phyloP scores from a whole-genome alignment of 2,888 invertebrate species.

The Ophion ellenae region DNA sequence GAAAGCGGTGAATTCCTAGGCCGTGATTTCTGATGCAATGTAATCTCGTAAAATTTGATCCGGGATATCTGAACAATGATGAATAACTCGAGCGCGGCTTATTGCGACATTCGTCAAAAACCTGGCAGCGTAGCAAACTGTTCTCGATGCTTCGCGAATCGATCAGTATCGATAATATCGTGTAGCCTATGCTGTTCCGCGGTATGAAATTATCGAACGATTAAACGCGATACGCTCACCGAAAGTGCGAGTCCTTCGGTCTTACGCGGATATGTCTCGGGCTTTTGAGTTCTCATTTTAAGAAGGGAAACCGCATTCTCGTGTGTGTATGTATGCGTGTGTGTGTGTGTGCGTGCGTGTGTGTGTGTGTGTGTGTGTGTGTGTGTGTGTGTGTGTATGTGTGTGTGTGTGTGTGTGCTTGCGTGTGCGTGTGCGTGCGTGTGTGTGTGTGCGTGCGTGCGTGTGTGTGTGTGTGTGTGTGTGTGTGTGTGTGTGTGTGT shows the following conservation, averaged over 20 bases:
- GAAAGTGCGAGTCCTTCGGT: conserved; percentile 25
- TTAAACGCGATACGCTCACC: conserved; percentile 23
- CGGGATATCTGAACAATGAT: conserved; percentile 25
- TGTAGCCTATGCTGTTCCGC: background rate
- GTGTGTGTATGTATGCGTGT: background rate
- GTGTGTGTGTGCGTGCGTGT: background rate
- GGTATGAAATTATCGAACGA: conserved; percentile 40
- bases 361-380: background rate
- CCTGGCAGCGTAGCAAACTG: background rate
- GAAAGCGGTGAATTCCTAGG: conserved; percentile 48
- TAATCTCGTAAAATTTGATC: conserved; percentile 13
- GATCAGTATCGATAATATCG: conserved; percentile 39
- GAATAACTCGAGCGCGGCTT: background rate
- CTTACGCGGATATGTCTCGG: conserved; percentile 6
- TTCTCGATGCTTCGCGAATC: conserved; percentile 21
- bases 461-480: background rate
- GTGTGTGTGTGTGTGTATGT: too few relatives aligned
- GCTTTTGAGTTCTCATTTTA: conserved; percentile 30
- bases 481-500: background rate
- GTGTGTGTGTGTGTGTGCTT: too few relatives aligned
- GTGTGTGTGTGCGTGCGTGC: background rate
- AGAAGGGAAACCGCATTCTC: conserved; percentile 19
- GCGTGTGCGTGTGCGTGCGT: too few relatives aligned
- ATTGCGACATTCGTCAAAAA: conserved; percentile 3
- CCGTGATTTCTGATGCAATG: conserved; percentile 1